phyloP scores from a whole-genome alignment of 2,113 vertebrate species.

The Bombycilla garrulus region DNA sequence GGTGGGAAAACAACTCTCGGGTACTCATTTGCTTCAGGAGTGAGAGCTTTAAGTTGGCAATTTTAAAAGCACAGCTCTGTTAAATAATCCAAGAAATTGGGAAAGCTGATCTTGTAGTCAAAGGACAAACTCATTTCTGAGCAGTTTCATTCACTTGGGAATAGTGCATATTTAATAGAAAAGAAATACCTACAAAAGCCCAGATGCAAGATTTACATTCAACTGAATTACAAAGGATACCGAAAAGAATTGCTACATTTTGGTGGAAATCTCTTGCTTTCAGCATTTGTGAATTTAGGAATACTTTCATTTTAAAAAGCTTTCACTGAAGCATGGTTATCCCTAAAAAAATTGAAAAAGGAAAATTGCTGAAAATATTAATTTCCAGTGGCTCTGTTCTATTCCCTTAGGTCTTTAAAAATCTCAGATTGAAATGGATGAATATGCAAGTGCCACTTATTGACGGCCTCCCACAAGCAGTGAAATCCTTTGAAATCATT shows the following conservation, averaged over 20 bases:
- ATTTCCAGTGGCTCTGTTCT: slow-evolving; percentile 69
- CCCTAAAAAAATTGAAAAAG: not conserved
- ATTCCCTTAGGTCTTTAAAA: slow-evolving; percentile 73
- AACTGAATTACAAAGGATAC: slow-evolving; percentile 13
- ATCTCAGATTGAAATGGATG: slow-evolving; percentile 76
- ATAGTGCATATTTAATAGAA: slow-evolving; percentile 54
- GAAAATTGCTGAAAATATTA: slow-evolving; percentile 64
- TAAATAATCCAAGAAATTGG: slow-evolving; percentile 42
- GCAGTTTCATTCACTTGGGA: slow-evolving; percentile 40
- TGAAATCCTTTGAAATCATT: slow-evolving; percentile 70
- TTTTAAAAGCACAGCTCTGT: not conserved
- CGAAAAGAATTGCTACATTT: slow-evolving; percentile 25
- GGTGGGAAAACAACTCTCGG: not conserved
- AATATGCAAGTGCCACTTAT: slow-evolving; percentile 75
- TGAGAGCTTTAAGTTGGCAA: not conserved
- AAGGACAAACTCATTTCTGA: slow-evolving; percentile 54
- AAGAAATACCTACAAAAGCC: slow-evolving; percentile 41
- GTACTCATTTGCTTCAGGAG: not conserved
- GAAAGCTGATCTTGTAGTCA: slow-evolving; percentile 45
- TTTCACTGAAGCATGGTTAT: not conserved
- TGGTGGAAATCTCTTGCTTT: slow-evolving; percentile 30
- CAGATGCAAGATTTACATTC: slow-evolving; percentile 41
- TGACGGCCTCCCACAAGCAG: slow-evolving; percentile 66
- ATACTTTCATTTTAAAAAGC: slow-evolving; percentile 2
- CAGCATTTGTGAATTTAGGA: slow-evolving; percentile 27